phyloP scores from a whole-genome alignment of 2,888 invertebrate species.

The Phortica magna region DNA sequence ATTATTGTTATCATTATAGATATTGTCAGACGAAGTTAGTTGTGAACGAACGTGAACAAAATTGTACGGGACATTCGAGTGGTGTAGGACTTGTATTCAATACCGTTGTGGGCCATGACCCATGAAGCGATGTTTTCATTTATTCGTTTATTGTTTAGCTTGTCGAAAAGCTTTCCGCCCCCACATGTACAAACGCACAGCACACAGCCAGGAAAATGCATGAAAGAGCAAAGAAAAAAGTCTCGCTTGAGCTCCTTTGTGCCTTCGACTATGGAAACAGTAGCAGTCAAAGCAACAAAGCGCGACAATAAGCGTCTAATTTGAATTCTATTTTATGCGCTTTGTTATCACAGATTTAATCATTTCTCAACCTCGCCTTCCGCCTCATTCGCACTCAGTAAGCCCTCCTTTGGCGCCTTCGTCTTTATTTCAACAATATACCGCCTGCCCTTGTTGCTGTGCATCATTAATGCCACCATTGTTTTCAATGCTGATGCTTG shows the following conservation, averaged over 20 bases:
- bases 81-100: conserved; percentile 22
- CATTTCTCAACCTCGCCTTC: conserved; percentile 49
- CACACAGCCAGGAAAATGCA: background rate
- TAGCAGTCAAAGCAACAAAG: conserved; percentile 42
- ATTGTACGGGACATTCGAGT: background rate
- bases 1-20: conserved; percentile 57
- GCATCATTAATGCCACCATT: conserved; percentile 65
- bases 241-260: conserved; percentile 38
- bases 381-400: conserved; percentile 36
- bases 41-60: background rate
- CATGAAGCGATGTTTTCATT: conserved; percentile 53
- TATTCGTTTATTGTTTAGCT: conserved; percentile 59
- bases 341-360: conserved; percentile 67
- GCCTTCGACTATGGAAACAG: conserved; percentile 61
- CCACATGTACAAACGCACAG: conserved; percentile 1
- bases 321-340: conserved; percentile 64
- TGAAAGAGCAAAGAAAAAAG: conserved; percentile 10
- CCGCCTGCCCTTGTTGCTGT: conserved; percentile 45
- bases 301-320: conserved; percentile 67
- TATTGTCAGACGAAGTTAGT: conserved; percentile 25
- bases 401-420: too few species aligned
- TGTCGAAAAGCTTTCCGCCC: conserved; percentile 52
- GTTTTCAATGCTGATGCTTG: conserved; percentile 52
- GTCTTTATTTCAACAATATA: conserved; percentile 23
- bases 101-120: conserved; percentile 36